Evolutionary conservation across 2,113 vertebrate genomes (phyloP).

Genomic region (Ailuropoda melanoleuca): DNA sequence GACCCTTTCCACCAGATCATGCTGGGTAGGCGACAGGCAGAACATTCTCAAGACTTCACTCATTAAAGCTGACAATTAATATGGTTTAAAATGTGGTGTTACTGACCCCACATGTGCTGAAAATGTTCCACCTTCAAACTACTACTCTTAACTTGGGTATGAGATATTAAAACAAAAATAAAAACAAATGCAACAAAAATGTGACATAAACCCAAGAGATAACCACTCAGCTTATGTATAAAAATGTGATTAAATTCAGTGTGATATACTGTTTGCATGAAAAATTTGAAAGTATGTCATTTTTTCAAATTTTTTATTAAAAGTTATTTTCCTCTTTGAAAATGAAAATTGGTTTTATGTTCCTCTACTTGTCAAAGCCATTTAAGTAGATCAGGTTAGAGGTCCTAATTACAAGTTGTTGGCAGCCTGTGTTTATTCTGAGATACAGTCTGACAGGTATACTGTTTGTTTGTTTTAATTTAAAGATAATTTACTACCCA

Average conservation of each 20-base stretch:
- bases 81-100: neutral
- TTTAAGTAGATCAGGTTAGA: constrained; percentile 61
- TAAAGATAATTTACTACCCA: constrained; percentile 71
- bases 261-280: neutral
- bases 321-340: constrained; percentile 64
- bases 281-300: constrained; percentile 7
- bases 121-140: constrained; percentile 21
- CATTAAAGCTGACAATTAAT: neutral
- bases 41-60: neutral
- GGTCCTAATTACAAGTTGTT: constrained; percentile 66
- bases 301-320: constrained; percentile 50
- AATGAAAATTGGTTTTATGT: constrained; percentile 63
- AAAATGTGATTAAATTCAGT: constrained; percentile 37
- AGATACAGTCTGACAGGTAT: constrained; percentile 59
- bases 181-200: neutral
- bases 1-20: neutral
- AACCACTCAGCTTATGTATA: neutral
- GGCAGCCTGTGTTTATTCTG: constrained; percentile 41
- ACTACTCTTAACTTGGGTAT: neutral
- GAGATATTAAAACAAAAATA: constrained; percentile 33
- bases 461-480: constrained; percentile 72
- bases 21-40: neutral
- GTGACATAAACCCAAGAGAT: neutral
- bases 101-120: neutral
- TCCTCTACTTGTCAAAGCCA: constrained; percentile 47